Evolutionary conservation across 2,113 vertebrate species (phyloP), one percentile per base, ranked within the genome.

Genomic region (Nicator chloris): DNA sequence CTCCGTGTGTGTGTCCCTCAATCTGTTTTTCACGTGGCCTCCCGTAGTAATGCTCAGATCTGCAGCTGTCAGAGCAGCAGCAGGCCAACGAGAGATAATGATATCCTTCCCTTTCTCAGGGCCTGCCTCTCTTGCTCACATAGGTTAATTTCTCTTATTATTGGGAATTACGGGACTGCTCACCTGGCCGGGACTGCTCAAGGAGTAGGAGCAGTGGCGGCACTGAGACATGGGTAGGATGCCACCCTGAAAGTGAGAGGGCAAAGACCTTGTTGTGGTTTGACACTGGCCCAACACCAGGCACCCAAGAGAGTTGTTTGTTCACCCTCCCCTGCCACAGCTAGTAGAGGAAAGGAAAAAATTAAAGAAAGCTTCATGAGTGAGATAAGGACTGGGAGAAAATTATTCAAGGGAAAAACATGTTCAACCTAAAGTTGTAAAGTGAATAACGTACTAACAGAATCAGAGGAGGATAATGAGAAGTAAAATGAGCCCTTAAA

Each of bases 261-360:
- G 21, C 9, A 44, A 33, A 70, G 24, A 56, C 23, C 22, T 76
- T 65, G 39, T 35, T 3, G 1, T 56, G 50, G 26, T 31, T 66
- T 31, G 27, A 24, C 27, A 37, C 21, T 66, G 33, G 16, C 50
- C 49, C 13, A 37, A 56, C 10, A 45, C 16, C 50, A 66, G 50
- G 21, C 13, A 65, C 15, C 15, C 31, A 44, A 1, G 3, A 65
- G 26, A 15, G 20, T 35, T 2, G 0, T 35, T 54, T 1, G 0
- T 5, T 31, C 50, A 54, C 20, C 33, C 27, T 80, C 39, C 14
- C 30, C 20, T 35, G 39, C 31, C 26, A 19, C 9, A 15, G 39
- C 20, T 45, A 5, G 40, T 24, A 37, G 13, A 37, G 6, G 15
- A 54, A 33, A 37, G 9, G 33, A 45, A 31, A 65, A 37, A 37